These are phyloP conservation scores for Amphipyra tragopoginis DNA, from an alignment of 2,888 invertebrate genomes.

Conservation along the genomic window DNA sequence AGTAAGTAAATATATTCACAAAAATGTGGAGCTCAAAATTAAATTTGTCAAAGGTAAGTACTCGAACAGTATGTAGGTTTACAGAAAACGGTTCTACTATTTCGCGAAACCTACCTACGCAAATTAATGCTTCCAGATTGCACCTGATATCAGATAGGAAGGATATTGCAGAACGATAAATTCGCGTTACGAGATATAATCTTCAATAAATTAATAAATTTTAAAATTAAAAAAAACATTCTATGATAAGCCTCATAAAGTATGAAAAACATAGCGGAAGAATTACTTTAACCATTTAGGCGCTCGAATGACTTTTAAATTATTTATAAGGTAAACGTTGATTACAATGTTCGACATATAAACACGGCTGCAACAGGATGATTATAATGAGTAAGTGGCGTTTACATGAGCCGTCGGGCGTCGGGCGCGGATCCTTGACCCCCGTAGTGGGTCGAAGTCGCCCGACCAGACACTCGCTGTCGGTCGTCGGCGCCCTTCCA, in stretches of 20 bases:
- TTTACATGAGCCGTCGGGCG: constrained; percentile 70
- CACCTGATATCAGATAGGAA: constrained; percentile 37
- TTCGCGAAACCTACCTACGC: constrained; percentile 9
- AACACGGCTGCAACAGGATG: constrained; percentile 52
- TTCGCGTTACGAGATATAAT: constrained; percentile 33
- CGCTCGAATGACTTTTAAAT: constrained; percentile 34
- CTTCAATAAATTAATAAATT: too few relatives aligned
- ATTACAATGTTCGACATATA: constrained; percentile 49
- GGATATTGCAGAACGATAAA: constrained; percentile 34
- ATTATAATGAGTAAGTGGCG: constrained; percentile 62
- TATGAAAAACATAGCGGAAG: constrained; percentile 3
- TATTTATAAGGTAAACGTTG: constrained; percentile 43
- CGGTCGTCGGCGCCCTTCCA: constrained; percentile 74
- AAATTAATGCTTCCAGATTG: constrained; percentile 33
- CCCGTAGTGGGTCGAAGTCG: constrained; percentile 59
- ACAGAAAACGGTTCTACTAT: constrained; percentile 11
- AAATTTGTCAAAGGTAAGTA: too few relatives aligned
- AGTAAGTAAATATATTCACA: too few relatives aligned
- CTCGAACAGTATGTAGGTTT: too few relatives aligned
- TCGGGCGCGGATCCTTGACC: constrained; percentile 77
- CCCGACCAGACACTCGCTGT: constrained; percentile 68
- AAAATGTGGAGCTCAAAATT: too few relatives aligned
- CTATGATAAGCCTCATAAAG: constrained; percentile 12
- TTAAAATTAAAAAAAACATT: too few relatives aligned
- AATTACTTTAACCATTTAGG: too few relatives aligned